phyloP scores from a whole-genome alignment of 2,113 vertebrate species.

The Bucco capensis region DNA sequence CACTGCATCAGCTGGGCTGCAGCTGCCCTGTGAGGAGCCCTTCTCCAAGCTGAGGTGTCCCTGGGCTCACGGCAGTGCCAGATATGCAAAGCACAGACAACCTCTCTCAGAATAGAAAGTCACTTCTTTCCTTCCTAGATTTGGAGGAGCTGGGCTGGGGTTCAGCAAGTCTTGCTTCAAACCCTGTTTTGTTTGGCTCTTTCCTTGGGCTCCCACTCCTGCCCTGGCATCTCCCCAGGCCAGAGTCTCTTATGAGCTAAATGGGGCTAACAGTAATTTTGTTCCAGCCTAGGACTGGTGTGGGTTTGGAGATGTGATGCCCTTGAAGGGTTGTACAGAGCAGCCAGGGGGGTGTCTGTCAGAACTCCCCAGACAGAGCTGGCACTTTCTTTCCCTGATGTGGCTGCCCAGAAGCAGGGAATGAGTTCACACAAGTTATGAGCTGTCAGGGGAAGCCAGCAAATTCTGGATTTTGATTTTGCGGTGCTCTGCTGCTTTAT shows the following conservation, averaged over 20 bases:
- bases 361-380: fast-evolving
- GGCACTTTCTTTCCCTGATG: neutral
- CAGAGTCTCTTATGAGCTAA: neutral
- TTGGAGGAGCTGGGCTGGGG: neutral
- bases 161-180: neutral
- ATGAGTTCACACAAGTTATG: neutral
- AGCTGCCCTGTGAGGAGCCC: fast-evolving
- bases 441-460: neutral
- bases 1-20: neutral
- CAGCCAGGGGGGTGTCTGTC: neutral
- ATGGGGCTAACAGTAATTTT: neutral
- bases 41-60: neutral
- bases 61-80: neutral
- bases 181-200: neutral
- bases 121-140: fast-evolving
- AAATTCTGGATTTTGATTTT: neutral
- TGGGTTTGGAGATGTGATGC: fast-evolving
- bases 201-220: neutral
- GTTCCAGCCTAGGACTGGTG: fast-evolving
- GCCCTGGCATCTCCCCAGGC: neutral
- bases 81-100: fast-evolving
- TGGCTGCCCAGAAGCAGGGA: neutral
- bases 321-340: neutral
- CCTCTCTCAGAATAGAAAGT: neutral
- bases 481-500: neutral